Base-by-base conservation (phyloP, 2,113 vertebrate genomes). In the Tachuris rubrigastra region DNA sequence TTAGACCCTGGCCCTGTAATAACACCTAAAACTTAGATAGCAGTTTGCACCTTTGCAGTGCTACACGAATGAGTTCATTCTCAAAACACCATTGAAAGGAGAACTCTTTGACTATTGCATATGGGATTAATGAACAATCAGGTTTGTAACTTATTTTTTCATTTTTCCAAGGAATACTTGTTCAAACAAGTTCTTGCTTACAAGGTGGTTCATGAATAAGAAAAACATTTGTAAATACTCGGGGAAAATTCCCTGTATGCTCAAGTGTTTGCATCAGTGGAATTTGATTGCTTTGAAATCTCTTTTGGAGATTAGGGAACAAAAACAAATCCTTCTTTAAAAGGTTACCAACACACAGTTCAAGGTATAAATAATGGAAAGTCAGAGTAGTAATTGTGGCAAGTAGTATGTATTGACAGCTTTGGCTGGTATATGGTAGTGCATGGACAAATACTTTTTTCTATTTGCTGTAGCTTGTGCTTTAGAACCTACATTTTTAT, bases 181-280 rank as follows among this genome's bases (percentile, higher is more conserved):
- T 86, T 94, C 85, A 88, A 80, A 90, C 63, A 84, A 35, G 68
- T 88, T 90, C 35, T 47, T 83, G 72, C 82, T 91, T 93, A 59
- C 55, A 44, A 41, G 78, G 47, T 88, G 59, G 39, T 39, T 96
- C 82, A 76, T 86, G 85, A 94, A 67, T 88, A 88, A 85, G 89
- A 73, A 59, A 87, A 93, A 83, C 75, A 11, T 91, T 88, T 74
- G 75, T 94, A 94, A 91, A 96, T 94, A 88, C 59, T 84, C 59
- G 4, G 62, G 82, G 8, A 66, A 71, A 93, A 95, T 60, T 85
- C 20, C 9, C 28, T 80, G 28, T 69, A 7, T 85, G 62, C 44
- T 52, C 35, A 80, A 77, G 82, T 25, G 1, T 91, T 83, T 87
- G 62, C 89, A 85, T 82, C 74, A 27, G 58, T 65, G 66, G 82